Evolutionary conservation across 2,888 invertebrate species (phyloP).

Genomic region (Salticus scenicus): DNA sequence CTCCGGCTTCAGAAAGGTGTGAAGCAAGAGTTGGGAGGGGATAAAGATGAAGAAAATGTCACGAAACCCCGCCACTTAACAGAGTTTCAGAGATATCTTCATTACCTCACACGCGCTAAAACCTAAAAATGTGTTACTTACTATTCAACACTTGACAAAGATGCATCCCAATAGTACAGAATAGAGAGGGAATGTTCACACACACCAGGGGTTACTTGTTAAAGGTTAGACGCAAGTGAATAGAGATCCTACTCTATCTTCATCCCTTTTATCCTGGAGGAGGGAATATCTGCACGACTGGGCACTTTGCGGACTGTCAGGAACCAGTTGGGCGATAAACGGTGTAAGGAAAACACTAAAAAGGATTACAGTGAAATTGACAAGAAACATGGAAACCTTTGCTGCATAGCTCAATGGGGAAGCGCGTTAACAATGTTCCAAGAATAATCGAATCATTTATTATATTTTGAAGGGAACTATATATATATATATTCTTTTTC

Average conservation of each 20-base stretch:
- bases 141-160: not conserved
- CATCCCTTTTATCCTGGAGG: not conserved
- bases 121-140: not conserved
- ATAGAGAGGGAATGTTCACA: conserved; percentile 4
- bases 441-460: too few species aligned
- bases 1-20: too few species aligned
- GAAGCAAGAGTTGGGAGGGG: too few species aligned
- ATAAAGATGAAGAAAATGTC: too few species aligned
- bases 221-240: not conserved
- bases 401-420: not conserved
- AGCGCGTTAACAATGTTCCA: not conserved
- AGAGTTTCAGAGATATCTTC: not conserved
- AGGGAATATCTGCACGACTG: not conserved
- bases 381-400: not conserved
- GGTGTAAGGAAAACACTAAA: not conserved
- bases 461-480: too few species aligned
- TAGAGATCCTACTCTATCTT: conserved; percentile 5
- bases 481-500: too few species aligned
- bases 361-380: not conserved
- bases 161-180: not conserved
- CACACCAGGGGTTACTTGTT: not conserved
- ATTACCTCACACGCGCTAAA: not conserved
- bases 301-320: not conserved
- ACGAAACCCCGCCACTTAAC: too few species aligned
- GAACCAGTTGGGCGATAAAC: conserved; percentile 4